Conservation (phyloP, 37 sponge, comb jelly and placozoan species). For the Bolinopsis microptera region DNA sequence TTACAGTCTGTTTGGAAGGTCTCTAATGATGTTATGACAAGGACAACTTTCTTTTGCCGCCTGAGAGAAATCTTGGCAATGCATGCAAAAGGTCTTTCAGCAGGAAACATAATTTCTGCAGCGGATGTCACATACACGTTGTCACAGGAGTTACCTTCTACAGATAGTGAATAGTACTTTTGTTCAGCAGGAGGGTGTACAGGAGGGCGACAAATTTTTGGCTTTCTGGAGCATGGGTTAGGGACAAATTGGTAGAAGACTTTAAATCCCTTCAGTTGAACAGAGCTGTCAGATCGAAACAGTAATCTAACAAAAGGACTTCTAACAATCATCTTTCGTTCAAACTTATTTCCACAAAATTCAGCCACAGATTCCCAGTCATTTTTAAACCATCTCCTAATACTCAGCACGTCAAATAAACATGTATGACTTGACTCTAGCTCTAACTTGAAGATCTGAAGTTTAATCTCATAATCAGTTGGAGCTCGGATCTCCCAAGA, state of each 20-base stretch:
- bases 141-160: neutral
- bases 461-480: neutral
- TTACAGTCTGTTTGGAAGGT: neutral
- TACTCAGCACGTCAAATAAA: neutral
- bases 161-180: neutral
- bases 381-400: neutral
- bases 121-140: neutral
- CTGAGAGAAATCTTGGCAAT: neutral
- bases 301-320: neutral
- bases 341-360: neutral
- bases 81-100: neutral
- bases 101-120: neutral
- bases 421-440: neutral
- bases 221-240: neutral
- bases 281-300: neutral
- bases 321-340: neutral
- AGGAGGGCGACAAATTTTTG: neutral
- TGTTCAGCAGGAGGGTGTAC: neutral
- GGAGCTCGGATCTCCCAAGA: conserved; percentile 3
- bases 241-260: neutral
- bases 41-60: neutral
- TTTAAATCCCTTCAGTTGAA: neutral
- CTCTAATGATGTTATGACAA: neutral
- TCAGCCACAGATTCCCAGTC: neutral
- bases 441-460: neutral